Evolutionary conservation across 2,113 vertebrate genomes (phyloP).

Genomic region (Zootoca vivipara): DNA sequence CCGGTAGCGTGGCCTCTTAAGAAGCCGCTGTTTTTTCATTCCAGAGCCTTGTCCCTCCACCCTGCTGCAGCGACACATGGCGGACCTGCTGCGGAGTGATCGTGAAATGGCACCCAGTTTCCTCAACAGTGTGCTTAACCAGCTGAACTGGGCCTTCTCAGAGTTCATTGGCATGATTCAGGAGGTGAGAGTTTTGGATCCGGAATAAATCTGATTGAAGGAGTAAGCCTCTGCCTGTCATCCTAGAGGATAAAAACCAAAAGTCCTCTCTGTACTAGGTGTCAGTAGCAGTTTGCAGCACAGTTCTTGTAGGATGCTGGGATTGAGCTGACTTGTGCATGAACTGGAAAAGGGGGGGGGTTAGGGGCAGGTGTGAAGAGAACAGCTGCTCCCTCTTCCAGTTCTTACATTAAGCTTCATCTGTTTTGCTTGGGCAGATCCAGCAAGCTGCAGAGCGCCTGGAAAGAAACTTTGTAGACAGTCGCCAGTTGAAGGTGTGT

Average conservation of each 20-base stretch:
- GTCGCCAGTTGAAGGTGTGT: slow-evolving; percentile 96
- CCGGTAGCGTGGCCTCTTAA: neutral
- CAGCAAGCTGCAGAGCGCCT: slow-evolving; percentile 97
- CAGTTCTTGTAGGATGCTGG: neutral
- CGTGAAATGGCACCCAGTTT: slow-evolving; percentile 95
- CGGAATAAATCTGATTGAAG: fast-evolving
- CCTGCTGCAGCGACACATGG: slow-evolving; percentile 96
- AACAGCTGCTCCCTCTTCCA: neutral
- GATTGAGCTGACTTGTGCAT: neutral
- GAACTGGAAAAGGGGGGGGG: neutral
- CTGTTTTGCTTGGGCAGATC: slow-evolving; percentile 78
- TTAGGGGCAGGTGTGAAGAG: fast-evolving
- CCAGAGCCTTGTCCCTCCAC: slow-evolving; percentile 95
- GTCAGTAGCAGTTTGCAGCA: neutral
- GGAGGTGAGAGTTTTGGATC: slow-evolving; percentile 82
- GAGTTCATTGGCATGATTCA: slow-evolving; percentile 99
- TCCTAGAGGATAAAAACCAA: neutral
- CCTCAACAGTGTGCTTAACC: slow-evolving; percentile 98
- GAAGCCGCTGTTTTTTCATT: slow-evolving; percentile 29
- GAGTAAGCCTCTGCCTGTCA: neutral
- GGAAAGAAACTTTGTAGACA: slow-evolving; percentile 97
- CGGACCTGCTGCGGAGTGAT: slow-evolving; percentile 87
- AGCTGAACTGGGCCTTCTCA: slow-evolving; percentile 99
- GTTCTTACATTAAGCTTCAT: neutral
- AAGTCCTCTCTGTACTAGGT: neutral